A percentile compares a stretch with the other conserved stretches of the same genome.
Conservation (phyloP, 1,140 invertebrate species). For the Bursaphelenchus mucronatus region DNA sequence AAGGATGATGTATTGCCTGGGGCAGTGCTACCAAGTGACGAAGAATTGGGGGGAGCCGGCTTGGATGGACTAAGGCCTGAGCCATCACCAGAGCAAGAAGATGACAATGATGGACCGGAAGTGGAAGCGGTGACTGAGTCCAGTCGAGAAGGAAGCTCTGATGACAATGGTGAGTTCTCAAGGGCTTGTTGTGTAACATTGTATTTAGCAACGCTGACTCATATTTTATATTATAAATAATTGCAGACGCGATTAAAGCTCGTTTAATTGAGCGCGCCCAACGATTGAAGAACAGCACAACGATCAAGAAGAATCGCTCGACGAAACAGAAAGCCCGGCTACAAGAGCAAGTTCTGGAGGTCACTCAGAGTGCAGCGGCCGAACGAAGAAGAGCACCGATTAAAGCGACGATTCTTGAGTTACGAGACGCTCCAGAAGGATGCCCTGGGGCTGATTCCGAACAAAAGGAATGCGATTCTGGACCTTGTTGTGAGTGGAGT, state of each 20-base stretch:
- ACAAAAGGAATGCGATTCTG: slow-evolving; percentile 31
- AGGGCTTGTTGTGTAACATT: not conserved
- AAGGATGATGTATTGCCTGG: slow-evolving; percentile 33
- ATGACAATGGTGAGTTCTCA: slow-evolving; percentile 10
- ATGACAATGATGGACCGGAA: not conserved
- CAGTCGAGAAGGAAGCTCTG: slow-evolving; percentile 5
- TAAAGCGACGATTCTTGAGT: not conserved
- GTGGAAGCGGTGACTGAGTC: slow-evolving; percentile 24
- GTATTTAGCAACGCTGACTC: slow-evolving; percentile 11
- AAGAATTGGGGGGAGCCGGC: slow-evolving; percentile 27
- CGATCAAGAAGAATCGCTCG: not conserved
- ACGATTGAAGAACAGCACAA: slow-evolving; percentile 20
- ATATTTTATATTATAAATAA: slow-evolving; percentile 6
- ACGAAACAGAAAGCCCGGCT: slow-evolving; percentile 13
- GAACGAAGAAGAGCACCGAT: slow-evolving; percentile 34
- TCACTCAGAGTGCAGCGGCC: slow-evolving; percentile 29
- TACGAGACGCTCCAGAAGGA: slow-evolving; percentile 23
- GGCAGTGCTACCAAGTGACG: slow-evolving; percentile 31
- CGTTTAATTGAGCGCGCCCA: slow-evolving; percentile 32
- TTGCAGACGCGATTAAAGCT: slow-evolving; percentile 31
- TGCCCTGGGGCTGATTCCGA: slow-evolving; percentile 31
- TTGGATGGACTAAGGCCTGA: slow-evolving; percentile 5
- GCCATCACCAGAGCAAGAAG: slow-evolving; percentile 22
- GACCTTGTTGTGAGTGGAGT: slow-evolving; percentile 34
- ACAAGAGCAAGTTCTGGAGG: slow-evolving; percentile 28